Base-by-base conservation (phyloP, 1,140 invertebrate species). In the Caerostris darwini region DNA sequence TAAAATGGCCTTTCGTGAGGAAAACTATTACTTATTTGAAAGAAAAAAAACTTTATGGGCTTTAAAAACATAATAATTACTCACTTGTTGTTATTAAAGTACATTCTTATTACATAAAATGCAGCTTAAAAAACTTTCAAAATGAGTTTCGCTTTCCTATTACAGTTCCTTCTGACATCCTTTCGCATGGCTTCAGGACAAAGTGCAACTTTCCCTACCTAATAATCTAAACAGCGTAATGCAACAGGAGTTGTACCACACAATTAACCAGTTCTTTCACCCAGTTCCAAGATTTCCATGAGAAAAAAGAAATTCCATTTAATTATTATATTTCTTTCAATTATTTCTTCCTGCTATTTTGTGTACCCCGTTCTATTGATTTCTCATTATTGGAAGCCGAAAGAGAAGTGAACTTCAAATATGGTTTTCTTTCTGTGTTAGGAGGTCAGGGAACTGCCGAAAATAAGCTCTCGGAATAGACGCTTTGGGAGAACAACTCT, bases 401-500 rank as follows among this genome's bases (percentile, higher is more conserved):
- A 50, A 19, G 19, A 77, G 71, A 50, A 77, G 71, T 50, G 34
- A 50, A 53, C 19, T 77, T 77, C 19, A 69, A 69, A 17, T 69
- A 7, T 3, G 71, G 50, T 77, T 77, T 53, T 34, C 71, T 77
- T 77, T 77, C 71, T 77, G 34, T 77, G 71, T 77, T 77, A 77
- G 71, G 19, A 53, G 71, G 71, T 77, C 71, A 50, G 34, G 61
- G 61, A 64, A 64, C 61, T 64, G 71, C 71, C 71, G 71, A 77
- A 77, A 77, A 77, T 77, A 77, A 77, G 71, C 53, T 7, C 71
- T 77, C 50, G 6, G 34, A 77, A 77, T 50, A 77, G 67, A 69
- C 67, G 67, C 67, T 69, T 19, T 69, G 71, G 71, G 71, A 77
- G 53, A 77, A 77, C 71, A 77, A 77, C 71, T 77, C 71, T 77